Evolutionary conservation across 2,797 vertebrate species (phyloP).

Genomic region (Mormyrops boulengeri): DNA sequence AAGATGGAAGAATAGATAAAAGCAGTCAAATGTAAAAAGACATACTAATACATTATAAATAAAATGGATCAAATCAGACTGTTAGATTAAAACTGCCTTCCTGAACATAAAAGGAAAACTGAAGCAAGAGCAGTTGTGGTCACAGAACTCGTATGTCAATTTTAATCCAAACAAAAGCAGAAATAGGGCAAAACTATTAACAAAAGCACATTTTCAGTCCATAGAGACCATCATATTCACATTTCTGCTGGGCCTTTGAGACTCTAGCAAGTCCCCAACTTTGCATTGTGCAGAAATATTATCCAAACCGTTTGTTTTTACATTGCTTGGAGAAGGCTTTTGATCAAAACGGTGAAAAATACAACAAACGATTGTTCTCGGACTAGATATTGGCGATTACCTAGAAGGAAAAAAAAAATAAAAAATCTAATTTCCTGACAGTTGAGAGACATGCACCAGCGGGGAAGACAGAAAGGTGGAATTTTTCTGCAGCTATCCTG

Average conservation of each 20-base stretch:
- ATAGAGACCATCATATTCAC: neutral
- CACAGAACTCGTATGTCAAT: neutral
- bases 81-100: neutral
- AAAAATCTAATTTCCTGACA: conserved; percentile 33
- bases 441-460: neutral
- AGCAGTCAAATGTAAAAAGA: neutral
- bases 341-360: neutral
- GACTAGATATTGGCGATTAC: neutral
- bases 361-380: neutral
- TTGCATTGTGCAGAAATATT: neutral
- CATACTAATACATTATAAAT: neutral
- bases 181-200: neutral
- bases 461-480: neutral
- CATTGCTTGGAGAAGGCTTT: neutral
- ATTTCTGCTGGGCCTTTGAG: neutral
- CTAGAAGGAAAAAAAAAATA: neutral
- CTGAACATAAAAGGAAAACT: neutral
- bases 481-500: neutral
- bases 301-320: neutral
- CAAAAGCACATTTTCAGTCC: neutral
- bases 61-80: neutral
- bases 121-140: neutral
- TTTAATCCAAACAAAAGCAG: neutral
- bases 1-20: neutral
- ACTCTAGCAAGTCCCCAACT: neutral